phyloP scores from a whole-genome alignment of 2,113 vertebrate genomes.

The Helogale parvula region DNA sequence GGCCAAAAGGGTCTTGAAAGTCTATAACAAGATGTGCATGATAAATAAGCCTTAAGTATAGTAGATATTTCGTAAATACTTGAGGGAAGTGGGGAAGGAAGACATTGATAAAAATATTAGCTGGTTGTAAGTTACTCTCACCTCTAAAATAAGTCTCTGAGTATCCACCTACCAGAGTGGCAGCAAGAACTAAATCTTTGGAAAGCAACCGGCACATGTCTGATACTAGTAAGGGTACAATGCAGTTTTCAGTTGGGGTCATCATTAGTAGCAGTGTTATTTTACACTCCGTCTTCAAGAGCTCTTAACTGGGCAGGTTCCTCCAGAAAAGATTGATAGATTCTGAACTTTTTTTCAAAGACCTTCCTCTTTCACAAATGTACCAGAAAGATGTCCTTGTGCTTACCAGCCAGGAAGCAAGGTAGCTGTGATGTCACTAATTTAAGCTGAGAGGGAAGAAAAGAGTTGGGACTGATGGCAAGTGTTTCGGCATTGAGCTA shows the following conservation, averaged over 20 bases:
- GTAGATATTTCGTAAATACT: not conserved
- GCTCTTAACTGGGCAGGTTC: not conserved
- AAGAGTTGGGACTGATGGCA: not conserved
- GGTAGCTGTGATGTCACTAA: not conserved
- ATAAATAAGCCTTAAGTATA: too few species aligned
- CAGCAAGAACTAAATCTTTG: accelerated
- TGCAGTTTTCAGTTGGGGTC: accelerated
- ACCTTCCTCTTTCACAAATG: not conserved
- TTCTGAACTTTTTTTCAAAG: not conserved
- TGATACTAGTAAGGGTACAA: accelerated
- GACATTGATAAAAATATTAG: not conserved
- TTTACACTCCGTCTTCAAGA: not conserved
- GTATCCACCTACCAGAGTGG: accelerated
- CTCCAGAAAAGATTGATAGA: not conserved
- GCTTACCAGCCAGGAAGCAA: not conserved
- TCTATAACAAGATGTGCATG: not conserved
- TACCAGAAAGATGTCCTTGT: not conserved
- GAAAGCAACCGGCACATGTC: accelerated
- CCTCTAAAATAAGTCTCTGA: not conserved
- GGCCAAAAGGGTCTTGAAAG: not conserved
- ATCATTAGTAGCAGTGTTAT: accelerated
- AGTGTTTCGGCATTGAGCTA: not conserved
- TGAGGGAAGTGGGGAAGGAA: too few species aligned
- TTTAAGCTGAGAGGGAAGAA: not conserved
- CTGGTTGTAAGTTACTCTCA: not conserved